Evolutionary conservation across 1,140 invertebrate genomes (phyloP), one percentile per base, ranked within the genome.

Genomic region (Scaptomyza hsui): DNA sequence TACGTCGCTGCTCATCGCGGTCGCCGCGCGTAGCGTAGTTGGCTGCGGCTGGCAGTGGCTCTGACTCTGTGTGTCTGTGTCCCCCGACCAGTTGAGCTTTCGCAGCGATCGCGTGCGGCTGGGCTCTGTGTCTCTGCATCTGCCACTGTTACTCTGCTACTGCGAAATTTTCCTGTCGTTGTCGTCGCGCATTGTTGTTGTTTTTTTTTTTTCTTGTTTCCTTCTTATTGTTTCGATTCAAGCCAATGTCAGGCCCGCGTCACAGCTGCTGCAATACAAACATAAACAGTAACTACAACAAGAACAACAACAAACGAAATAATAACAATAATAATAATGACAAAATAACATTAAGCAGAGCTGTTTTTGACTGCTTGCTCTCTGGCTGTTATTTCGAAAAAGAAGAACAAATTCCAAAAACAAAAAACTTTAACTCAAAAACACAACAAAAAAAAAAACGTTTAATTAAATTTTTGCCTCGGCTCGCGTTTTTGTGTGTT

Each of bases 61-160:
- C 62, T 62, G 73, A 39, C 55, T 71, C 65, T 60, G 65, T 44
- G 35, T 80, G 35, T 72, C 53, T 63, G 76, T 79, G 63, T 75
- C 60, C 75, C 61, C 75, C 57, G 70, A 75, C 67, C 82, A 86
- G 82, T 88, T 86, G 82, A 88, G 82, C 82, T 88, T 82, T 86
- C 81, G 82, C 77, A 88, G 82, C 78, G 82, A 86, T 88, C 82
- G 82, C 82, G 82, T 86, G 82, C 82, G 82, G 82, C 82, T 86
- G 82, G 81, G 74, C 80, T 75, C 72, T 63, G 61, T 63, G 62
- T 77, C 71, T 39, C 16, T 44, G 53, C 49, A 42, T 72, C 19
- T 49, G 42, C 3, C 35, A 15, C 13, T 24, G 16, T 60, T 32
- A 32, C 10, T 32, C 10, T 32, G 29, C 32, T n/a, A 37, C 24